Base-by-base conservation (phyloP, 2,797 vertebrate genomes). In the Spondyliosoma cantharus region DNA sequence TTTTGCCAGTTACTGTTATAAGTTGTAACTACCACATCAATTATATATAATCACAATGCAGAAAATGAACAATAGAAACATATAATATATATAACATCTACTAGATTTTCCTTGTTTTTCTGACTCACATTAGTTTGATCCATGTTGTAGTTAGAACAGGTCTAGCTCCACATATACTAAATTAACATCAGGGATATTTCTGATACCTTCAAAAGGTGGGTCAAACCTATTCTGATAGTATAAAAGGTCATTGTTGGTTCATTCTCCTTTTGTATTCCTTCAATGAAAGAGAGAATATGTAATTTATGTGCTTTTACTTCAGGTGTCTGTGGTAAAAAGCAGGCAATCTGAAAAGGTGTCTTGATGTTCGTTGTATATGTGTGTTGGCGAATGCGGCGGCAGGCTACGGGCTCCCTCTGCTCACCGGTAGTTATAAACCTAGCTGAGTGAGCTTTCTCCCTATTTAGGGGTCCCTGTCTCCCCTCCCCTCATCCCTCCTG, bases 401-500 rank as follows among this genome's bases (percentile, higher is more conserved):
- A 56, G 78, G 32, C 65, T 64, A 37, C 32, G 27, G 78, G 62
- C 64, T 61, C 29, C 60, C 61, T 69, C 45, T 74, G 76, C 73
- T 78, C 62, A 57, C 53, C 60, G 37, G 71, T 57, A 48, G 54
- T 74, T 81, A 42, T 27, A 75, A 80, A 83, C 76, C 84, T 50
- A 17, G 60, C 49, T 45, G 65, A 54, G 64, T 73, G 78, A 81
- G 76, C 63, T n/a, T 22, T 24, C 61, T 52, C 64, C 67, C 60
- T 54, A 32, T 86, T 72, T 70, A 45, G 79, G 65, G 73, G 46
- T 78, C 73, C 63, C 64, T 54, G 59, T 29, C 56, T 48, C 76
- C 78, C 78, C 71, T 71, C 80, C 86, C 77, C 78, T 83, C 74
- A 19, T 50, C 81, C 71, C 71, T 86, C 70, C 49, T 83, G 61